Evolutionary conservation across 2,113 vertebrate genomes (phyloP).

Genomic region (Rhipidura dahli): DNA sequence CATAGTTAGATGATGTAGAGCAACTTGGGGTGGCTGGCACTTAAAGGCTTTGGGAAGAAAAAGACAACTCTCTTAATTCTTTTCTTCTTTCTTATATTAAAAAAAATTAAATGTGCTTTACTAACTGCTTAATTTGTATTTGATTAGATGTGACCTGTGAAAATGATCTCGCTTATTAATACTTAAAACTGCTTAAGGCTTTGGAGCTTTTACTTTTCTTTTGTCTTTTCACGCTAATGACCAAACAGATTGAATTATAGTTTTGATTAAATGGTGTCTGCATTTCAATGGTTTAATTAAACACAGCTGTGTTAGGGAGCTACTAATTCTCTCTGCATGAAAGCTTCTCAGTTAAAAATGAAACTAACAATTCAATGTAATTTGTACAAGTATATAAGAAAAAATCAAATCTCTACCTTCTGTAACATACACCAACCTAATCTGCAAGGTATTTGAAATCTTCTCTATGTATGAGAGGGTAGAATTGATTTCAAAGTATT

Average conservation of each 20-base stretch:
- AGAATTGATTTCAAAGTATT: neutral
- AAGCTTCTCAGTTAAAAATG: neutral
- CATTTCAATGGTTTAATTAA: neutral
- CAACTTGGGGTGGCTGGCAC: conserved; percentile 84
- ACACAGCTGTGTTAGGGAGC: neutral
- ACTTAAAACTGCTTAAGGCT: conserved; percentile 74
- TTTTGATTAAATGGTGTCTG: neutral
- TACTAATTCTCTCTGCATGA: neutral
- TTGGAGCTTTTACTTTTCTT: neutral
- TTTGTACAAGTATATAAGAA: neutral
- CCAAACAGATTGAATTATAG: neutral
- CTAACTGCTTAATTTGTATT: conserved; percentile 32
- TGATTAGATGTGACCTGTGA: neutral
- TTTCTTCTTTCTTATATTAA: neutral
- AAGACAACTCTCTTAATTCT: neutral
- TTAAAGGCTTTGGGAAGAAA: conserved; percentile 80
- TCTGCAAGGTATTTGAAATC: neutral
- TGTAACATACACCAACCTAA: neutral
- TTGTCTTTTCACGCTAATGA: neutral
- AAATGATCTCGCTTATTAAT: neutral
- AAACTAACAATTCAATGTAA: neutral
- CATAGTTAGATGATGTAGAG: conserved; percentile 94
- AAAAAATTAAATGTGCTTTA: neutral
- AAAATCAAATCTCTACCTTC: neutral
- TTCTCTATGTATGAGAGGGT: neutral